phyloP scores from a whole-genome alignment of 2,888 invertebrate genomes.

The Tridacna crocea region DNA sequence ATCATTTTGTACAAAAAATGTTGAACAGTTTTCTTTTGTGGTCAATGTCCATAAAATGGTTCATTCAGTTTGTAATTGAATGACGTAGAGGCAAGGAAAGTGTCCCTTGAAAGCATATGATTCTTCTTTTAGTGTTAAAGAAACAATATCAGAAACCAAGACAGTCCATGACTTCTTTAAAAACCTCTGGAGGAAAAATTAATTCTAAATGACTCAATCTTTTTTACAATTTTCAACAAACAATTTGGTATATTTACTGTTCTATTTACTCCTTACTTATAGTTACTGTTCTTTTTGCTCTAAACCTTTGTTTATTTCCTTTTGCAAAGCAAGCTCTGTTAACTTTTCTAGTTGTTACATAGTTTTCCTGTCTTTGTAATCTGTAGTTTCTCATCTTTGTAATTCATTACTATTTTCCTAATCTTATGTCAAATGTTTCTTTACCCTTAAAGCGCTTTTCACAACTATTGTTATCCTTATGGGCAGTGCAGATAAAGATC shows the following conservation, averaged over 20 bases:
- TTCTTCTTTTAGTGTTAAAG: neutral
- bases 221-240: too few species aligned
- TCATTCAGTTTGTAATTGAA: too few species aligned
- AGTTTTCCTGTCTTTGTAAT: too few species aligned
- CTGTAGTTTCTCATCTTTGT: neutral
- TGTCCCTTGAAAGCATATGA: neutral
- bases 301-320: neutral
- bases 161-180: neutral
- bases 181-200: neutral
- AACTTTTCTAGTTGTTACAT: neutral
- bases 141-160: neutral
- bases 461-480: too few species aligned
- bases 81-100: neutral
- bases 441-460: neutral
- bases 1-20: constrained; percentile 57
- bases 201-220: neutral
- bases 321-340: neutral
- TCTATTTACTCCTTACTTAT: too few species aligned
- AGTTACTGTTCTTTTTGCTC: neutral
- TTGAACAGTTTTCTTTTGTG: constrained; percentile 14
- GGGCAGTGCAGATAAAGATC: too few species aligned
- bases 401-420: neutral
- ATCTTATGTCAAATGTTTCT: neutral
- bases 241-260: too few species aligned
- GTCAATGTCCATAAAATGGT: neutral